Evolutionary conservation across 2,113 vertebrate genomes (phyloP).

Genomic region (Anoura caudifer): DNA sequence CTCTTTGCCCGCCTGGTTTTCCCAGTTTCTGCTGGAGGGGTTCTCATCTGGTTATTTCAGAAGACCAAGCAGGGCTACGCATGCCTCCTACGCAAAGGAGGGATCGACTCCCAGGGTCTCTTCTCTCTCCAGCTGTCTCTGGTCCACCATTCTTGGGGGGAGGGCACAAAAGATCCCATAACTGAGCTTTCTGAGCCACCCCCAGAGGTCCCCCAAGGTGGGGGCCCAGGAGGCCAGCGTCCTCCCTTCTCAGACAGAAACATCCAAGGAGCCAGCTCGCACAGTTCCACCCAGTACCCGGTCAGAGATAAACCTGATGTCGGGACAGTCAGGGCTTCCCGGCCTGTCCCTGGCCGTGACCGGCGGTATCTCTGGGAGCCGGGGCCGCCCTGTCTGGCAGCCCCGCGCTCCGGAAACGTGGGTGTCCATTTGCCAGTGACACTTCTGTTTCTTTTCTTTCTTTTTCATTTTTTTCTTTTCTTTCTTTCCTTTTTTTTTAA

Average conservation of each 20-base stretch:
- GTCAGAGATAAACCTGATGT: not conserved
- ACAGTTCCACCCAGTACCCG: not conserved
- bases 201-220: not conserved
- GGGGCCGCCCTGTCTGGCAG: not conserved
- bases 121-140: too few species aligned
- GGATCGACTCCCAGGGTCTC: fast-evolving
- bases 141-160: not conserved
- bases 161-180: not conserved
- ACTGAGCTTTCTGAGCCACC: not conserved
- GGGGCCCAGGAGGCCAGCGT: not conserved
- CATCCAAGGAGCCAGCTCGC: not conserved
- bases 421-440: not conserved
- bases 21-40: not conserved
- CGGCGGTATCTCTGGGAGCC: not conserved
- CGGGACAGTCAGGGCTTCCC: not conserved
- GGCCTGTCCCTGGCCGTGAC: not conserved
- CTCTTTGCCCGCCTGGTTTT: not conserved
- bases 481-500: too few species aligned
- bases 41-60: not conserved
- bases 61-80: not conserved
- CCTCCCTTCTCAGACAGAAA: not conserved
- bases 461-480: too few species aligned
- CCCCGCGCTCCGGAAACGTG: not conserved
- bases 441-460: too few species aligned
- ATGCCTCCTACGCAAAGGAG: fast-evolving